Percentiles rank a stretch among this genome's conserved stretches.
Conservation (phyloP, 1,140 invertebrate genomes). For the Choristoneura fumiferana region DNA sequence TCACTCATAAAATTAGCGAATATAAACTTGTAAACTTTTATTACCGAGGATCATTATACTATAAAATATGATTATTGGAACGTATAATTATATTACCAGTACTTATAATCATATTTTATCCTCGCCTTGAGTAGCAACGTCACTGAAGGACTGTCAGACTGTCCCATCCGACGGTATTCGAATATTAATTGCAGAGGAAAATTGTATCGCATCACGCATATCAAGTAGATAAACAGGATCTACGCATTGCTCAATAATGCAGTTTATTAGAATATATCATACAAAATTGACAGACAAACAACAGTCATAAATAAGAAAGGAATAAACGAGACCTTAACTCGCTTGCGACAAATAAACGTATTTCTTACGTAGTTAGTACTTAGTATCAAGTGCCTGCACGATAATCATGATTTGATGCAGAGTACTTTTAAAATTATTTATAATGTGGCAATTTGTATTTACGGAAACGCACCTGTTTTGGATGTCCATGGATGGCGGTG, state of each 20-base stretch:
- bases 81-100: neutral
- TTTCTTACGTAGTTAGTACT: no score
- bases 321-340: no score
- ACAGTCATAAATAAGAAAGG: no score
- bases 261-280: no score
- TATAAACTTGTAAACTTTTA: neutral
- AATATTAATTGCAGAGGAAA: slow-evolving; percentile 20
- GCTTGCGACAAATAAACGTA: no score
- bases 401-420: no score
- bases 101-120: neutral
- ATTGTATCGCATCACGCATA: slow-evolving; percentile 3
- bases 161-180: slow-evolving; percentile 4
- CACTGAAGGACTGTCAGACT: neutral
- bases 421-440: no score
- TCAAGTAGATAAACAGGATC: slow-evolving; percentile 6
- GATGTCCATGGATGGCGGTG: no score
- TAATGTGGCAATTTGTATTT: no score
- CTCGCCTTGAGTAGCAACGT: slow-evolving; percentile 1
- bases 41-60: slow-evolving; percentile 4
- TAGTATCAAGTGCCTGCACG: no score
- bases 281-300: no score
- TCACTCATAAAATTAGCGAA: neutral
- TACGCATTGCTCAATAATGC: neutral
- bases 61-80: neutral
- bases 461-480: no score